A percentile compares a stretch with the other conserved stretches of the same genome.
phyloP scores from a whole-genome alignment of 2,113 vertebrate species.

The Silurus meridionalis region DNA sequence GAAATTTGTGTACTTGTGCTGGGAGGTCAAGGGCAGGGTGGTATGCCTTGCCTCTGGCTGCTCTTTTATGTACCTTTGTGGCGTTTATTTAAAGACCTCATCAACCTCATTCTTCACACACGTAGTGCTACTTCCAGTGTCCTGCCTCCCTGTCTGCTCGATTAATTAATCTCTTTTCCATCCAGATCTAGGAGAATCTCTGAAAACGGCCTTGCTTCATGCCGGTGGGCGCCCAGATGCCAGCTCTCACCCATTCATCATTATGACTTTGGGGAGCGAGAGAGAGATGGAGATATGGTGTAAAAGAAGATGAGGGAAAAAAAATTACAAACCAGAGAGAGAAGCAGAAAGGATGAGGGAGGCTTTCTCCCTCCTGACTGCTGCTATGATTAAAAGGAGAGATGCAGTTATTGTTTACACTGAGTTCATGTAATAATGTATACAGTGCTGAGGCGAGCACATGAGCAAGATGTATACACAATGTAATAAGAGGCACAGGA shows the following conservation, averaged over 20 bases:
- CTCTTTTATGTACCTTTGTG: conserved; percentile 70
- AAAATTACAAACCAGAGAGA: conserved; percentile 48
- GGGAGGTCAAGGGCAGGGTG: conserved; percentile 22
- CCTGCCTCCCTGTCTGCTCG: conserved; percentile 65
- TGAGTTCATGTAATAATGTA: conserved; percentile 55
- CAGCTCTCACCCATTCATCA: conserved; percentile 74
- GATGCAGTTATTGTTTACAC: conserved; percentile 58
- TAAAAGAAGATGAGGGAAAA: conserved; percentile 32
- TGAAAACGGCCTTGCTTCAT: conserved; percentile 67
- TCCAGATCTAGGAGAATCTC: conserved; percentile 69
- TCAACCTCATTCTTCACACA: conserved; percentile 54
- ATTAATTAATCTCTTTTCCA: conserved; percentile 75
- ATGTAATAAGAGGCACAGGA: conserved; percentile 30
- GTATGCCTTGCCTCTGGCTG: conserved; percentile 68
- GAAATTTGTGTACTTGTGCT: conserved; percentile 32
- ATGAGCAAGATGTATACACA: conserved; percentile 33
- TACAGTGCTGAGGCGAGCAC: conserved; percentile 57
- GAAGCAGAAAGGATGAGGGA: conserved; percentile 57
- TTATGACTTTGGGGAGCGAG: conserved; percentile 65
- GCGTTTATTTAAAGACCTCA: conserved; percentile 75
- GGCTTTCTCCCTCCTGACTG: conserved; percentile 60
- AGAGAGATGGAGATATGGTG: conserved; percentile 33
- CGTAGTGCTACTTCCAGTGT: conserved; percentile 48
- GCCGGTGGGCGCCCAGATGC: conserved; percentile 72
- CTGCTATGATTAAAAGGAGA: conserved; percentile 72